A percentile compares a stretch with the other conserved stretches of the same genome.
These are phyloP conservation scores for Narcine bancroftii DNA, from an alignment of 2,113 vertebrate genomes.

Conservation along the genomic window DNA sequence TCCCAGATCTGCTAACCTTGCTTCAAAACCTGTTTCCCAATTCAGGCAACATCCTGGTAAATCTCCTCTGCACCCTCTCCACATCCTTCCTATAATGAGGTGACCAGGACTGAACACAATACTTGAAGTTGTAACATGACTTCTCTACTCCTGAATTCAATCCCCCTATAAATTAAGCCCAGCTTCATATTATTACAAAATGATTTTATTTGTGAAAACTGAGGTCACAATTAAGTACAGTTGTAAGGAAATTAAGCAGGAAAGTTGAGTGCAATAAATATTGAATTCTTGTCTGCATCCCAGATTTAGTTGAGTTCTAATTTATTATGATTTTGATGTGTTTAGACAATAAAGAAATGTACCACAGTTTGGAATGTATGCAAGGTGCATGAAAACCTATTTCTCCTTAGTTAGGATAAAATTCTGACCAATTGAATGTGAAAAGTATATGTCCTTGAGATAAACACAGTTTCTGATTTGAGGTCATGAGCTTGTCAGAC, in stretches of 20 bases:
- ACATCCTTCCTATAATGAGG: no score
- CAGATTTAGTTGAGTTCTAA: neutral
- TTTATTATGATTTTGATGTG: neutral
- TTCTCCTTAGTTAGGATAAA: neutral
- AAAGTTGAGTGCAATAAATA: constrained; percentile 1
- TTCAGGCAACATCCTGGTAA: no score
- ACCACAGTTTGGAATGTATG: neutral
- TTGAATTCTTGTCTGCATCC: neutral
- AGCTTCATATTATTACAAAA: constrained; percentile 18
- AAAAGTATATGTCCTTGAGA: neutral
- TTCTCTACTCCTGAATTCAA: no score
- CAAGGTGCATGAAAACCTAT: neutral
- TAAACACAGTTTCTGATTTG: neutral
- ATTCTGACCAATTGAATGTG: neutral
- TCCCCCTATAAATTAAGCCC: no score
- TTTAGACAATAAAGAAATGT: neutral
- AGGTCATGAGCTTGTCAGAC: neutral
- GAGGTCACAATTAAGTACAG: neutral
- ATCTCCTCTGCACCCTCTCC: no score
- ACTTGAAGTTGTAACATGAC: no score
- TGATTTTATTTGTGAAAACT: neutral
- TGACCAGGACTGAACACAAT: no score
- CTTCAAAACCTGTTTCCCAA: no score
- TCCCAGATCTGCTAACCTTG: no score
- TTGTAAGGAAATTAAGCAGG: neutral